Percentiles rank a stretch among this genome's conserved stretches.
phyloP scores from a whole-genome alignment of 2,888 invertebrate species.

The Pachycephus smyrnensis region DNA sequence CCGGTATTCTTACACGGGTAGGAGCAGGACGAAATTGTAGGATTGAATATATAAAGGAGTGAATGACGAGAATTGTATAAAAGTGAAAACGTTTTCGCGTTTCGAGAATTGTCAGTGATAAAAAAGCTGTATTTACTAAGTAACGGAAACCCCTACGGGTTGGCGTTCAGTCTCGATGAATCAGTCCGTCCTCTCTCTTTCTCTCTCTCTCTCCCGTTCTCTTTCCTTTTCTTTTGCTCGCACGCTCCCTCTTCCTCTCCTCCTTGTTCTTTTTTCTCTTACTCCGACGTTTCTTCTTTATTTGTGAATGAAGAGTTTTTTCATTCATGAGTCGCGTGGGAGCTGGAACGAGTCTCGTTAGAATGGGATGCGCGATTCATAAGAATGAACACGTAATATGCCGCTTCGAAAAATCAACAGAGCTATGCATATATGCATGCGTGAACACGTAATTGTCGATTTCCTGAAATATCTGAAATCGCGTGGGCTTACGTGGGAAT shows the following conservation, averaged over 20 bases:
- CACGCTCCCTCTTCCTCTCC: slow-evolving; percentile 11
- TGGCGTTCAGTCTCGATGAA: background rate
- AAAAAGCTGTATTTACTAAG: background rate
- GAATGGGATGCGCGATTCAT: slow-evolving; percentile 5
- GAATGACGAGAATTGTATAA: background rate
- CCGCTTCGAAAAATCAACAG: background rate
- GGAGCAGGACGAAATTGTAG: background rate
- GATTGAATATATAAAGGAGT: background rate
- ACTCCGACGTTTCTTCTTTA: slow-evolving; percentile 14
- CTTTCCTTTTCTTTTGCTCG: slow-evolving; percentile 21
- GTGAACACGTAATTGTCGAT: background rate
- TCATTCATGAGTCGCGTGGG: slow-evolving; percentile 20
- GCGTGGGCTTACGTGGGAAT: background rate
- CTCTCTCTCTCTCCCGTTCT: background rate
- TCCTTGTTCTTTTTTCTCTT: slow-evolving; percentile 15
- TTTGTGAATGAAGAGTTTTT: slow-evolving; percentile 24
- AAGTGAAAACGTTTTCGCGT: background rate
- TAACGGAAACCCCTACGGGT: background rate
- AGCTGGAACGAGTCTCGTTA: slow-evolving; percentile 3
- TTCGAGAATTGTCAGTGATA: background rate
- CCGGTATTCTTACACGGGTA: too few relatives aligned
- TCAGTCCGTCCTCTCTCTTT: background rate
- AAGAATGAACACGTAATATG: background rate
- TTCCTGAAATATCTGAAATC: background rate
- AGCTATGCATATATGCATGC: slow-evolving; percentile 10